A percentile compares a stretch with the other conserved stretches of the same genome.
Evolutionary conservation across 1,140 invertebrate genomes (phyloP).

Genomic region (Chionoecetes opilio): DNA sequence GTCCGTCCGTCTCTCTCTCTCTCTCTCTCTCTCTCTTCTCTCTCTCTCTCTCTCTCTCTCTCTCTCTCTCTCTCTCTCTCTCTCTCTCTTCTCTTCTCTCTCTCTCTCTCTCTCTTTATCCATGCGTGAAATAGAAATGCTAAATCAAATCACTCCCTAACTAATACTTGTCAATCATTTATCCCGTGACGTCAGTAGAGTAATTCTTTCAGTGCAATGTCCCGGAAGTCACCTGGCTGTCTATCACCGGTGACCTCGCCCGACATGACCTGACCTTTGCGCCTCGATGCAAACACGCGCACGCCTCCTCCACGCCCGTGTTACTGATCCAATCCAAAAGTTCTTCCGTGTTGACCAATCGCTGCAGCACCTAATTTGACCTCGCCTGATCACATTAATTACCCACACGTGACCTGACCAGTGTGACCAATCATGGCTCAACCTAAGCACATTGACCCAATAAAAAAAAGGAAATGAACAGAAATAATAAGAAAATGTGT

Average conservation of each 20-base stretch:
- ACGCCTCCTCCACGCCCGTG: too few species aligned
- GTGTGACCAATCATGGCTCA: too few species aligned
- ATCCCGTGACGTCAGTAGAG: not conserved
- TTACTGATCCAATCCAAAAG: too few species aligned
- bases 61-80: slow-evolving; percentile 14
- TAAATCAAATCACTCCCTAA: not conserved
- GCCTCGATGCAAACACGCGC: too few species aligned
- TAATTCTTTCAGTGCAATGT: not conserved
- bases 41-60: not conserved
- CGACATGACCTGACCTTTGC: not conserved
- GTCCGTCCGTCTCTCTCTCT: too few species aligned
- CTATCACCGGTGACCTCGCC: not conserved
- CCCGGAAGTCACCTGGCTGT: not conserved
- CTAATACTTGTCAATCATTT: slow-evolving; percentile 31
- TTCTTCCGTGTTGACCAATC: too few species aligned
- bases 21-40: not conserved
- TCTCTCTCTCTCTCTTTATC: not conserved
- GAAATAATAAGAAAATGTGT: too few species aligned
- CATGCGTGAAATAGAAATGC: not conserved
- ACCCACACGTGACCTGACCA: too few species aligned
- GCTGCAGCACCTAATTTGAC: too few species aligned
- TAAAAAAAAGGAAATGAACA: too few species aligned
- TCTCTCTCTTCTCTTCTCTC: not conserved
- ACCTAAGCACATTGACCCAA: too few species aligned
- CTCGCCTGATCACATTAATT: too few species aligned